Conservation (phyloP, 2,113 vertebrate genomes). For the Strix aluco region DNA sequence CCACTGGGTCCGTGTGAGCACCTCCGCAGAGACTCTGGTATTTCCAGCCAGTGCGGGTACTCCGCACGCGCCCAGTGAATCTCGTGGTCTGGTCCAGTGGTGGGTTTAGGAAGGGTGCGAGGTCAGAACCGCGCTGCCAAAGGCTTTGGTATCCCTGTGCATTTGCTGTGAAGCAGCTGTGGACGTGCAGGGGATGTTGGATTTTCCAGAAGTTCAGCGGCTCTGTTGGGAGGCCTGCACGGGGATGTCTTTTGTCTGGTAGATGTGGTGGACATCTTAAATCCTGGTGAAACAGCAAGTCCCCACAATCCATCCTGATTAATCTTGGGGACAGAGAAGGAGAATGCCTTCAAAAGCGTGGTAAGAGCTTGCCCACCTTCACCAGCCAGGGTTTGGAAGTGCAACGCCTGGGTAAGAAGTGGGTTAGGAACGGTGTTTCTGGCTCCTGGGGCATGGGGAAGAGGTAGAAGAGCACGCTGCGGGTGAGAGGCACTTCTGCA, state of each 20-base stretch:
- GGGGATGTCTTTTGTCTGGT: background rate
- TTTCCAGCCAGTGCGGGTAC: background rate
- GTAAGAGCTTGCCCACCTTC: no score
- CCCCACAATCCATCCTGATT: no score
- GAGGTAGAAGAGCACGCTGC: background rate
- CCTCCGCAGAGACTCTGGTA: background rate
- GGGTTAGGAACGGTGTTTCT: background rate
- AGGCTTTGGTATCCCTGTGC: background rate
- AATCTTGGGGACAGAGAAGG: background rate
- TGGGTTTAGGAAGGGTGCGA: no score
- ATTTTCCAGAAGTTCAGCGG: background rate
- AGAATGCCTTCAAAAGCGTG: background rate
- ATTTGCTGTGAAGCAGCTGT: background rate
- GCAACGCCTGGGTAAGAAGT: no score
- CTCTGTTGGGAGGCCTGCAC: background rate
- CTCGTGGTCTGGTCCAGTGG: background rate
- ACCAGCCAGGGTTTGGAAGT: background rate
- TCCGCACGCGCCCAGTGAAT: accelerated
- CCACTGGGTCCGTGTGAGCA: no score
- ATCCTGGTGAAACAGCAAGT: background rate
- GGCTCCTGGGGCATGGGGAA: no score
- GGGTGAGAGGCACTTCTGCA: accelerated
- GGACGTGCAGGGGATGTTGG: background rate
- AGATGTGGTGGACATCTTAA: background rate
- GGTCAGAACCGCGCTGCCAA: accelerated